Conservation (phyloP, 2,888 invertebrate genomes). For the Leptinotarsa rubiginosa region DNA sequence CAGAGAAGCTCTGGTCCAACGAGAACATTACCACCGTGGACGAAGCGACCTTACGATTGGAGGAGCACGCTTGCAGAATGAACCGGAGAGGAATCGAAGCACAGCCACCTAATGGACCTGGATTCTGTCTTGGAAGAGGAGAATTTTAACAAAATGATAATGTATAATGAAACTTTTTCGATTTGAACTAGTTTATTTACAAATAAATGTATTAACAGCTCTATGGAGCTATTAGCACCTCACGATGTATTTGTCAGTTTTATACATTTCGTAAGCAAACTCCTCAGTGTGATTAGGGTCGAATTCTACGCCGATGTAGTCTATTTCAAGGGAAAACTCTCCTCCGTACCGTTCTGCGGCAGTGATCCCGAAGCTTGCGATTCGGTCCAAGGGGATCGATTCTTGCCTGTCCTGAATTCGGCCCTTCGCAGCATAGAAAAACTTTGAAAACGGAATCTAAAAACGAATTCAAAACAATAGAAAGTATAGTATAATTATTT, state of each 20-base stretch:
- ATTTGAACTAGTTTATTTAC: not conserved
- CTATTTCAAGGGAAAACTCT: conserved; percentile 89
- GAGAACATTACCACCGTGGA: conserved; percentile 47
- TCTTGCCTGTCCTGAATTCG: conserved; percentile 85
- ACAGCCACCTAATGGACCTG: conserved; percentile 78
- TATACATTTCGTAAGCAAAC: conserved; percentile 95
- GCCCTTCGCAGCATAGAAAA: conserved; percentile 85
- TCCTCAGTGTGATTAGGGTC: conserved; percentile 86
- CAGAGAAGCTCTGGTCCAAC: conserved; percentile 85
- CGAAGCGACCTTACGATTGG: conserved; percentile 72
- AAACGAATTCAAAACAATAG: conserved; percentile 59
- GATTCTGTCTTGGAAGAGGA: conserved; percentile 68
- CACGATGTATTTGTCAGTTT: conserved; percentile 74
- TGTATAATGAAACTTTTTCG: not conserved
- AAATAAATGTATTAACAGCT: not conserved
- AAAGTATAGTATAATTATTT: no score
- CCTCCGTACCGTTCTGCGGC: conserved; percentile 85
- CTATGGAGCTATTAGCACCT: conserved; percentile 67
- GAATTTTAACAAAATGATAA: not conserved
- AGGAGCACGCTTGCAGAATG: conserved; percentile 81
- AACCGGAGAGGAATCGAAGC: conserved; percentile 76
- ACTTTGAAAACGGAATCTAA: conserved; percentile 95
- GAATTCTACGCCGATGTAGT: conserved; percentile 88
- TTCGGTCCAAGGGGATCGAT: conserved; percentile 70
- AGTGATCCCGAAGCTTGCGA: conserved; percentile 86